Evolutionary conservation across 1,140 invertebrate species (phyloP).

Genomic region (Listronotus oregonensis): DNA sequence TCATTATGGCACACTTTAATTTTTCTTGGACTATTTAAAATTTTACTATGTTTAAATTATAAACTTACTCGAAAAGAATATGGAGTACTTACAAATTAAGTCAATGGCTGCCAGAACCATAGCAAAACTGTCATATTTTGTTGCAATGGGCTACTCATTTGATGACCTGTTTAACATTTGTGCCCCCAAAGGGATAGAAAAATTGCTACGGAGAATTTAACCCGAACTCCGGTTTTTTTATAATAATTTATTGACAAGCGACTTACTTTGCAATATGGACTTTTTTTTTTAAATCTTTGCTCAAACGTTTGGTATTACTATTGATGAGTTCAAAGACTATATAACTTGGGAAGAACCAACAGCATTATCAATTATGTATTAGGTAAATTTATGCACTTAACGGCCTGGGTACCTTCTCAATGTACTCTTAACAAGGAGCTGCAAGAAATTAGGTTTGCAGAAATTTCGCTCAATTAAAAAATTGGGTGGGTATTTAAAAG

Average conservation of each 20-base stretch:
- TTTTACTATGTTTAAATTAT: neutral
- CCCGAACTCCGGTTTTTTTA: conserved; percentile 4
- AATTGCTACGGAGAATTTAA: neutral
- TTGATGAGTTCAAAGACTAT: neutral
- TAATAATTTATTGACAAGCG: neutral
- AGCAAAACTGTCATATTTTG: neutral
- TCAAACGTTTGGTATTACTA: conserved; percentile 19
- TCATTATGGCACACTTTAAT: neutral
- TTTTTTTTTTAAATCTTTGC: conserved; percentile 21
- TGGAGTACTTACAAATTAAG: neutral
- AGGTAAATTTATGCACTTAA: conserved; percentile 7
- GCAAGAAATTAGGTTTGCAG: conserved; percentile 40
- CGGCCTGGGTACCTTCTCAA: conserved; percentile 9
- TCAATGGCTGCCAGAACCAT: neutral
- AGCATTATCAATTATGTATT: conserved; percentile 2
- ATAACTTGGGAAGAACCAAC: neutral
- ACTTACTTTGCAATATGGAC: conserved; percentile 3
- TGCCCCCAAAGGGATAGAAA: neutral
- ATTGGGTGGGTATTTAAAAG: conserved; percentile 42
- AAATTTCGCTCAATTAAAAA: conserved; percentile 39
- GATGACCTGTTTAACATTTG: conserved; percentile 8
- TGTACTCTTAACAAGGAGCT: conserved; percentile 24
- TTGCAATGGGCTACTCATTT: neutral
- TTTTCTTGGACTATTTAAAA: neutral
- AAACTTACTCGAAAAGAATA: neutral